These are phyloP conservation scores for Ammodramus savannarum DNA, from an alignment of 2,113 vertebrate genomes.

Conservation along the genomic window DNA sequence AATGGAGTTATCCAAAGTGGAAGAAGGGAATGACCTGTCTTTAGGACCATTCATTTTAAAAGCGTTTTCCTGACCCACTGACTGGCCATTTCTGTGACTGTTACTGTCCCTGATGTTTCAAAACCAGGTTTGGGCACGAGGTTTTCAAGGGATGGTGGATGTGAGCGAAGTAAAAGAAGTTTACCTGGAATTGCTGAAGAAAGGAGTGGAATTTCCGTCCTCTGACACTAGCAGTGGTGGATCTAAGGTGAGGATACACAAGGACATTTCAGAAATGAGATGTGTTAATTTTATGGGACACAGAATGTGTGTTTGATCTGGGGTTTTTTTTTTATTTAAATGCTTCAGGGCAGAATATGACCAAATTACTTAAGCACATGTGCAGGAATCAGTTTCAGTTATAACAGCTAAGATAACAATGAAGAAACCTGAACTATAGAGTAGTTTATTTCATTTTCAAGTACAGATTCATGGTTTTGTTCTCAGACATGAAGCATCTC, in stretches of 20 bases:
- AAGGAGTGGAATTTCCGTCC: constrained; percentile 76
- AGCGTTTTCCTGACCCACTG: neutral
- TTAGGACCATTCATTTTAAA: neutral
- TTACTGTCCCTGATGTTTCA: neutral
- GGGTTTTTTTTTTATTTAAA: neutral
- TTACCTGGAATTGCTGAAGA: constrained; percentile 78
- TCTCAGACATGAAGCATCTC: neutral
- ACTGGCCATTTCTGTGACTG: neutral
- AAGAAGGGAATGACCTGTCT: neutral
- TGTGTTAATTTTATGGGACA: neutral
- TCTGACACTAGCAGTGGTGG: neutral
- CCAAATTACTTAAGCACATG: neutral
- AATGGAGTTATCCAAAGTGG: neutral
- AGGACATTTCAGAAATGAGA: neutral
- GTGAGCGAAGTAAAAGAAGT: constrained; percentile 76
- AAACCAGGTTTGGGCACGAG: constrained; percentile 72
- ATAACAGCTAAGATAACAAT: neutral
- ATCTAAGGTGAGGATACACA: constrained; percentile 54
- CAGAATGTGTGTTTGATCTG: neutral
- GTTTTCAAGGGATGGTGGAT: constrained; percentile 72
- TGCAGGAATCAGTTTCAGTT: constrained; percentile 6
- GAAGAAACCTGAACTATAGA: neutral
- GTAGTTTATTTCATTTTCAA: neutral
- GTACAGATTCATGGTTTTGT: neutral
- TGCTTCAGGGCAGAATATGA: constrained; percentile 14